These are phyloP conservation scores for Cynopterus brachyotis DNA, from an alignment of 2,113 vertebrate species.

Conservation along the genomic window DNA sequence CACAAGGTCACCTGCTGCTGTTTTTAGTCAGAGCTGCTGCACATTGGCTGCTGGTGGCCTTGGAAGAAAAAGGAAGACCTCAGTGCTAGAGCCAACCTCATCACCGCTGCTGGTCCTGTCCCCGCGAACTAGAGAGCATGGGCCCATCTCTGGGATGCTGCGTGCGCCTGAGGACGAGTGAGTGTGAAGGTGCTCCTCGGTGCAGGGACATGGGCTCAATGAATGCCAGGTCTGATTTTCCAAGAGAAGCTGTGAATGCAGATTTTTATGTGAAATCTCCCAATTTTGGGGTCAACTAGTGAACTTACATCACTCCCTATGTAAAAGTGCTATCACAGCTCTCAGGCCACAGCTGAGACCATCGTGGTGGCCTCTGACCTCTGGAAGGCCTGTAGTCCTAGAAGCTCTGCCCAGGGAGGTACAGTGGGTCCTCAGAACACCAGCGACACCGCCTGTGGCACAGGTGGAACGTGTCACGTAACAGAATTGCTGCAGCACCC, in stretches of 20 bases:
- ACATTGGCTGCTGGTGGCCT: neutral
- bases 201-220: neutral
- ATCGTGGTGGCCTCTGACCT: neutral
- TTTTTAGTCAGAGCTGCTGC: neutral
- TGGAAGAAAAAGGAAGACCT: neutral
- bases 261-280: neutral
- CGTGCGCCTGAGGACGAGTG: rapidly evolving
- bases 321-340: rapidly evolving
- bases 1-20: neutral
- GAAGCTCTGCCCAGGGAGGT: neutral
- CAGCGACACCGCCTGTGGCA: too few relatives aligned
- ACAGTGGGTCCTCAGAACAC: too few relatives aligned
- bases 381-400: neutral
- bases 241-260: neutral
- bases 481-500: too few relatives aligned
- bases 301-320: neutral
- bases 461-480: neutral
- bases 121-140: neutral
- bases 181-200: neutral
- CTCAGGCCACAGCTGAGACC: neutral
- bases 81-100: too few relatives aligned
- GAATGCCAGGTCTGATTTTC: neutral
- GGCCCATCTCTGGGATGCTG: neutral
- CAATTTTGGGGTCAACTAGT: neutral
- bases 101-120: neutral